Base-by-base conservation (phyloP, 2,113 vertebrate genomes). In the Colossoma macropomum region DNA sequence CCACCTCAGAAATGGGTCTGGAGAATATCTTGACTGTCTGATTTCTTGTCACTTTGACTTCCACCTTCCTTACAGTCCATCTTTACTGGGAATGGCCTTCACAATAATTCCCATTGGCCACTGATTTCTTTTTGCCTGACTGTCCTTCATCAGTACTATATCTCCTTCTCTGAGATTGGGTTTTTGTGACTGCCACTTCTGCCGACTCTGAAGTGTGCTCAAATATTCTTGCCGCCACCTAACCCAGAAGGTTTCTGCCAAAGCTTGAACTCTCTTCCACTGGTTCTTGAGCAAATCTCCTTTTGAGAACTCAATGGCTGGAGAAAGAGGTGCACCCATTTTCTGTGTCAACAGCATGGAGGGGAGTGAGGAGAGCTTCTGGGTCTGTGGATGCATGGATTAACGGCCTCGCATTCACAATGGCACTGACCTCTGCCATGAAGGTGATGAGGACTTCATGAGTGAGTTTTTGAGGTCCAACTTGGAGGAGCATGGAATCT, bases 81-180 rank as follows among this genome's bases (percentile, higher is more conserved):
- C 83, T 28, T 19, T 54, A n/a, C 77, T 52, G 1, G 77, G 70
- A 75, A 68, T 3, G 77, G 23, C 11, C 23, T 63, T 25, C 16
- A 21, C 34, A 5, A 85, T 27, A 23, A 69, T 17, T 30, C 45
- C 77, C 63, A 79, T 54, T 8, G 84, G 79, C 78, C n/a, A n/a
- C n/a, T n/a, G n/a, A n/a, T n/a, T n/a, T n/a, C n/a, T n/a, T n/a
- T n/a, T n/a, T n/a, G n/a, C n/a, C n/a, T n/a, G n/a, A n/a, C n/a
- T n/a, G n/a, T n/a, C n/a, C n/a, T n/a, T n/a, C n/a, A n/a, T n/a
- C n/a, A n/a, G n/a, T n/a, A n/a, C n/a, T n/a, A n/a, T n/a, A n/a
- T n/a, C n/a, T 78, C 81, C 13, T 75, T 80, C 45, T 9, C 68
- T 45, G 17, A 84, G 23, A 48, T 71, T 78, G 15, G 23, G 25